Conservation (phyloP, 37 sponge, comb jelly and placozoan genomes). For the Tethya wilhelma region DNA sequence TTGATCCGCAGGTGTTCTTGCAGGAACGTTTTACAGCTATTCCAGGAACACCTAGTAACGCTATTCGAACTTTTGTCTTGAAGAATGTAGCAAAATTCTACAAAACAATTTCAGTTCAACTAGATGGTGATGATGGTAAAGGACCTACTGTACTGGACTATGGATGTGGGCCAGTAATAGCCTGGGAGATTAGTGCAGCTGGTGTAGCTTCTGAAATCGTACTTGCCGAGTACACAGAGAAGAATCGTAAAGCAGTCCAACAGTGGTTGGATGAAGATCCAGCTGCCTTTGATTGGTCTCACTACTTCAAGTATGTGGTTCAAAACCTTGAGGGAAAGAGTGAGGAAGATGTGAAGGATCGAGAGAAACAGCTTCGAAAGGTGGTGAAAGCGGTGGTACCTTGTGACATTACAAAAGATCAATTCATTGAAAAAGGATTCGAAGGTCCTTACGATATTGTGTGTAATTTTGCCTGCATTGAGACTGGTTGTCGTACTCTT, state of each 20-base stretch:
- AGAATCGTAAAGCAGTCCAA: slow-evolving; percentile 6
- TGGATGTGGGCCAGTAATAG: slow-evolving; percentile 41
- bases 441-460: slow-evolving; percentile 41
- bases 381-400: slow-evolving; percentile 45
- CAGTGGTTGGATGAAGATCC: slow-evolving; percentile 40
- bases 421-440: slow-evolving; percentile 6
- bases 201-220: slow-evolving; percentile 34
- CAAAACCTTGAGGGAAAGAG: slow-evolving; percentile 33
- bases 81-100: no score
- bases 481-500: background rate
- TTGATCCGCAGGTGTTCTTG: no score
- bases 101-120: no score
- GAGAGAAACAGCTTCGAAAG: slow-evolving; percentile 13
- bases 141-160: slow-evolving; percentile 47
- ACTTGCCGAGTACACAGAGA: slow-evolving; percentile 37
- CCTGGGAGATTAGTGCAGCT: slow-evolving; percentile 21
- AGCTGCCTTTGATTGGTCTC: slow-evolving; percentile 12
- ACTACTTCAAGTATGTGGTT: slow-evolving; percentile 50
- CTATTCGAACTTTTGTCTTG: no score
- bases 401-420: slow-evolving; percentile 33
- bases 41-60: no score
- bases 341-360: slow-evolving; percentile 7
- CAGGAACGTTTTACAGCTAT: no score
- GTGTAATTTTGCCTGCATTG: slow-evolving; percentile 10
- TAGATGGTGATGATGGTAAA: no score